Base-by-base conservation (phyloP, 2,797 vertebrate genomes). In the Masticophis lateralis region DNA sequence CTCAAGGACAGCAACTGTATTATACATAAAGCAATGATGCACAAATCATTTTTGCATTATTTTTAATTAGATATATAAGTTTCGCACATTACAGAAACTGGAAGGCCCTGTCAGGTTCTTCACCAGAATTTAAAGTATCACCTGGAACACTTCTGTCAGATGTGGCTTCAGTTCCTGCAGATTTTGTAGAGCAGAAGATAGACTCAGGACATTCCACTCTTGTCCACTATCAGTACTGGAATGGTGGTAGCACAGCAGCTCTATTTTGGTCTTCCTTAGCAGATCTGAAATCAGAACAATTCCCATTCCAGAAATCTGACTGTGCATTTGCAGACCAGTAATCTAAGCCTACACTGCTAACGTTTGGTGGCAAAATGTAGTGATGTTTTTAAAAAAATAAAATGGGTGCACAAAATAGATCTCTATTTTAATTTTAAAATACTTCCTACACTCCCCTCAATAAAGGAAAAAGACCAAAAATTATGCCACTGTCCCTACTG, bases 181-280 rank as follows among this genome's bases (percentile, higher is more conserved):
- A 96, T 98, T 97, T 37, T 88, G 93, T 86, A 99, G 96, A 0
- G 96, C 96, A 7, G 97, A 97, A 0, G 99, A 98, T 90, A 99
- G 60, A 90, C 98, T 98, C 92, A 98, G 96, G 7, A 98, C 55
- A 0, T 96, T 98, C 99, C 99, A 99, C 96, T 97, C 97, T 79
- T 98, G 98, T 74, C 98, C 98, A 0, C 93, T 92, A 22, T 95
- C 94, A 0, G 88, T 94, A 88, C 94, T 55, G 0, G 99, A 98
- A 95, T 98, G 97, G 94, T 98, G 98, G 96, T 98, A 99, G 25
- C 97, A 98, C 96, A 98, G 97, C 12, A 99, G 98, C 96, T 98
- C 98, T 63, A 98, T 95, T 8, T 98, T 98, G 0, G 95, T 97
- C 79, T 98, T 96, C 91, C 97, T 97, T 97, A 99, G 96, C 66